phyloP scores from a whole-genome alignment of 1,140 invertebrate species.

The Helicorthomorpha holstii region DNA sequence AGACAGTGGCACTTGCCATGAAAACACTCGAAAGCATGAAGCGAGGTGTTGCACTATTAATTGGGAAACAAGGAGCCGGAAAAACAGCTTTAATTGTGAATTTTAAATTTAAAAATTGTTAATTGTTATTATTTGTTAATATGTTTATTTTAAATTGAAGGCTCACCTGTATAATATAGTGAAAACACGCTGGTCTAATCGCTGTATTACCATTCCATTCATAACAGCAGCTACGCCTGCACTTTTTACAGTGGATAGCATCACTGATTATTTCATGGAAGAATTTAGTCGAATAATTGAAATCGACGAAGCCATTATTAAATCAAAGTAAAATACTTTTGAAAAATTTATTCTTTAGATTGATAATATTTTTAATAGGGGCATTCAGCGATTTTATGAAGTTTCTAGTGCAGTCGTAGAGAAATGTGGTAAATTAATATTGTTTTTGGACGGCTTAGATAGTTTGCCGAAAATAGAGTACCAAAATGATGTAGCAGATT shows the following conservation, averaged over 20 bases:
- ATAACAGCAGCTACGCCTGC: slow-evolving; percentile 4
- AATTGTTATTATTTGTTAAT: slow-evolving; percentile 21
- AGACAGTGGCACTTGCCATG: background rate
- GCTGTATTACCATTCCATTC: slow-evolving; percentile 8
- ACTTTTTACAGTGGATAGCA: background rate
- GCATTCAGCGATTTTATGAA: background rate
- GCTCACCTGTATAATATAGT: slow-evolving; percentile 3
- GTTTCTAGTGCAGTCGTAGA: background rate
- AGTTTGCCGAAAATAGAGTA: background rate
- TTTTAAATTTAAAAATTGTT: background rate
- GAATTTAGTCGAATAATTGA: background rate
- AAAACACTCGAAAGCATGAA: slow-evolving; percentile 3
- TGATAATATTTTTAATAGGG: background rate
- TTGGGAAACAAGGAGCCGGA: slow-evolving; percentile 25
- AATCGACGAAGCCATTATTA: background rate
- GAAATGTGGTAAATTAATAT: background rate
- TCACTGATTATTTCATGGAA: background rate
- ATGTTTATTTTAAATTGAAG: slow-evolving; percentile 11
- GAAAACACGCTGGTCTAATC: background rate
- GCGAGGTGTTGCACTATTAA: slow-evolving; percentile 18
- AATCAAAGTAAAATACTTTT: background rate
- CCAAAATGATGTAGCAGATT: background rate
- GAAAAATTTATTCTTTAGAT: background rate
- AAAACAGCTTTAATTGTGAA: slow-evolving; percentile 26
- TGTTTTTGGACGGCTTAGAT: background rate